Base-by-base conservation (phyloP, 2,113 vertebrate genomes). In the Clarias magur region DNA sequence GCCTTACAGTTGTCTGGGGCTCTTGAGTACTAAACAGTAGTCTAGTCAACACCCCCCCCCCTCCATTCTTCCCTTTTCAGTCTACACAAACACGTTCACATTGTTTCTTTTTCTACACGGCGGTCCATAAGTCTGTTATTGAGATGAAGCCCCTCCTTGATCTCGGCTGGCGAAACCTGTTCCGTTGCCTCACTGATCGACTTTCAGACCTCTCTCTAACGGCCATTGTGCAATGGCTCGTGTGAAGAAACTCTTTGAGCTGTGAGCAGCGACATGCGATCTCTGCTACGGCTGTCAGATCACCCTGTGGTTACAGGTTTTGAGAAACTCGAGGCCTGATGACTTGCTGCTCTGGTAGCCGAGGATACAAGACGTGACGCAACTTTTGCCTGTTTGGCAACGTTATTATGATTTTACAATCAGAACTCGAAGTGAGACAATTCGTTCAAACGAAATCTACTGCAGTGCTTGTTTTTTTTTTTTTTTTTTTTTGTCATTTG, bases 1-100 rank as follows among this genome's bases (percentile, higher is more conserved):
- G 94, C 93, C 92, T 94, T 92, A 89, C 90, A 93, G 93, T 93
- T 88, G 94, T 94, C 94, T 89, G 91, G 93, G 94, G 94, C 93
- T 92, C 90, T 88, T 90, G 87, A 70, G 89, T 30, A 56, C 93
- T 92, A 91, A 94, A 94, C 93, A 92, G 92, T 92, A 92, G 92
- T 91, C 88, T 9, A 90, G 89, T 91, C 90, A 93, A 92, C 90
- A 91, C 90, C 83, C 91, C 91, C 65, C 85, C 27, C 1, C 34
- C 34, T 38, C 34, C 34, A 2, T 38, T 38, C 34, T 62, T 60
- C 21, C 80, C 88, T 88, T 79, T 82, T 83, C 76, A 57, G 75
- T 56, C 75, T 57, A 68, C 62, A 70, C 57, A 60, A 53, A 59
- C 72, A 13, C 1, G 23, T 63, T 65, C 80, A 83, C 86, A 88